Conservation (phyloP, 2,797 vertebrate genomes). For the Danio kyathit region DNA sequence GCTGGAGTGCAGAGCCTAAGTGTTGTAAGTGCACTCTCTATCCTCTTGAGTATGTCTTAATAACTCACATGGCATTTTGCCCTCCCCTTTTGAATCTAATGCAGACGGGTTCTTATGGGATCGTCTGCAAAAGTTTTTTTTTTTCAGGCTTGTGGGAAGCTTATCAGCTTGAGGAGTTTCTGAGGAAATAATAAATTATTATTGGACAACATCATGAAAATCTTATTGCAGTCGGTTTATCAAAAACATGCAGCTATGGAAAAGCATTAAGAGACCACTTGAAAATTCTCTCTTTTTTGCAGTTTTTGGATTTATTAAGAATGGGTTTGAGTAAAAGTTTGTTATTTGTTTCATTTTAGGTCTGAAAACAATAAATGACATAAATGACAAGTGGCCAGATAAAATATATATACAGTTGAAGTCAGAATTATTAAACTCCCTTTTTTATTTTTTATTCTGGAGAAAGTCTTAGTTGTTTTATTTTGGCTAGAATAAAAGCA, state of each 20-base stretch:
- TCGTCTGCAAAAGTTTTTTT: neutral
- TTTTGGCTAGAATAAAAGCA: too few relatives aligned
- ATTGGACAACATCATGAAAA: neutral
- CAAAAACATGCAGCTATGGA: neutral
- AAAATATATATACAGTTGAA: too few relatives aligned
- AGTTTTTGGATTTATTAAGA: too few relatives aligned
- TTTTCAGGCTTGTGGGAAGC: constrained; percentile 7
- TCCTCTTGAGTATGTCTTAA: constrained; percentile 26
- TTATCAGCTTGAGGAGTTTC: neutral
- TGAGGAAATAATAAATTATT: constrained; percentile 1
- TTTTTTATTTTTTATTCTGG: too few relatives aligned
- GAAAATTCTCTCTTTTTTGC: too few relatives aligned
- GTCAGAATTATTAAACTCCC: too few relatives aligned
- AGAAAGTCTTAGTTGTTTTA: too few relatives aligned
- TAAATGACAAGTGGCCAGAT: too few relatives aligned
- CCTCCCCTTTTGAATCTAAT: neutral
- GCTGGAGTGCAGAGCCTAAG: constrained; percentile 16
- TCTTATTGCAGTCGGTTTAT: neutral
- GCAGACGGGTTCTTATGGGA: constrained; percentile 6
- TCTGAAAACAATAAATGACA: too few relatives aligned
- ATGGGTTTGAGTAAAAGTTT: too few relatives aligned
- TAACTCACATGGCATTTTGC: constrained; percentile 15
- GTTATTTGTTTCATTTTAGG: too few relatives aligned
- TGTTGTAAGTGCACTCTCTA: constrained; percentile 38
- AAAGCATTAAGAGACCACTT: too few relatives aligned